A percentile compares a stretch with the other conserved stretches of the same genome.
Evolutionary conservation across 2,113 vertebrate species (phyloP).

Genomic region (Nycticebus coucang): DNA sequence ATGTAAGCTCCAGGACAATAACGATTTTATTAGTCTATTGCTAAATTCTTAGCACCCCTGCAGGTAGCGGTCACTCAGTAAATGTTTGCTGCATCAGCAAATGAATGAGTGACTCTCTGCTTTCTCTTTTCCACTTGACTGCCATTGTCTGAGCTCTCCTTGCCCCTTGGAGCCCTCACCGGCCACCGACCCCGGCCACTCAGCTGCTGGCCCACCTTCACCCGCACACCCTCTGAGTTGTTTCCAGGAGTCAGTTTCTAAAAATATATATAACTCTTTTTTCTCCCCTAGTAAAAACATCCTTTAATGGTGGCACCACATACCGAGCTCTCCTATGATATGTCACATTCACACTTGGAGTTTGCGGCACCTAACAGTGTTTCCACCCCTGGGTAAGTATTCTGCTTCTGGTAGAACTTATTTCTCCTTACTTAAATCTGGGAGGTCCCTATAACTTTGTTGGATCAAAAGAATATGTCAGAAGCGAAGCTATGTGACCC

Average conservation of each 20-base stretch:
- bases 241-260: not conserved
- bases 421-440: not conserved
- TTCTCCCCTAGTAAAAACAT: not conserved
- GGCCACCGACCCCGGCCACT: too few species aligned
- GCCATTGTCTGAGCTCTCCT: not conserved
- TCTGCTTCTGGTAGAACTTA: not conserved
- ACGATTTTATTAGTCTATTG: not conserved
- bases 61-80: not conserved
- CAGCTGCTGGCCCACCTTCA: not conserved
- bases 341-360: accelerated
- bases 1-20: not conserved
- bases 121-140: not conserved
- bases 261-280: not conserved
- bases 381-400: not conserved
- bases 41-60: not conserved
- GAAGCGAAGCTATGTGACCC: not conserved
- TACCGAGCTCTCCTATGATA: not conserved
- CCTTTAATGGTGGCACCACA: not conserved
- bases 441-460: not conserved
- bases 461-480: not conserved
- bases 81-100: not conserved
- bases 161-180: not conserved
- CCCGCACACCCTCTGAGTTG: not conserved
- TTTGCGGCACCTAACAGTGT: not conserved
- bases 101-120: not conserved